These are phyloP conservation scores for Napeogenes inachia DNA, from an alignment of 2,888 invertebrate genomes.

Conservation along the genomic window DNA sequence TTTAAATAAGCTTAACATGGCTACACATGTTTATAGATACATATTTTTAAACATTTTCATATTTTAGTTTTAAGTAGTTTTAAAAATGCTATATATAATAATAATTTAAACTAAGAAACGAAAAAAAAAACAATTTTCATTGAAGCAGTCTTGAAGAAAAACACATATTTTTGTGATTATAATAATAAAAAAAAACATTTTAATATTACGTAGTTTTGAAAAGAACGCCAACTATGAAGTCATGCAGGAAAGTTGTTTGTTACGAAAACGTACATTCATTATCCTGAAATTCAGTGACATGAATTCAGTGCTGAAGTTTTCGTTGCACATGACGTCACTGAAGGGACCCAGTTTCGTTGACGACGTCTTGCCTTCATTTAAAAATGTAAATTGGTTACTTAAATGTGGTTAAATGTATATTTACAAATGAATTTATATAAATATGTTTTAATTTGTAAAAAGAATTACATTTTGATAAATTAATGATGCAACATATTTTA, in stretches of 20 bases:
- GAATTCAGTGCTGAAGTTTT: conserved; percentile 8
- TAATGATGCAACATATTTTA: too few relatives aligned
- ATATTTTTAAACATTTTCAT: too few relatives aligned
- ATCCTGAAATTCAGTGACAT: conserved; percentile 15
- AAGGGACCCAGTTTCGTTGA: neutral
- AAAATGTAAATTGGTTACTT: neutral
- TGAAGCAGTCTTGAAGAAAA: neutral
- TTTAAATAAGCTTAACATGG: too few relatives aligned
- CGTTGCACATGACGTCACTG: conserved; percentile 2
- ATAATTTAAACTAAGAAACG: too few relatives aligned
- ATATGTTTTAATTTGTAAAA: too few relatives aligned
- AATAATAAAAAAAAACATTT: neutral
- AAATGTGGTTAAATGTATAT: neutral
- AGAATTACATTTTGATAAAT: too few relatives aligned
- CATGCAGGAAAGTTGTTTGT: conserved; percentile 3
- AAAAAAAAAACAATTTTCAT: too few relatives aligned
- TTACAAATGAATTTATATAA: too few relatives aligned
- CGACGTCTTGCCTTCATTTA: neutral
- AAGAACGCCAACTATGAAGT: conserved; percentile 5
- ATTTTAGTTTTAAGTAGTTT: too few relatives aligned
- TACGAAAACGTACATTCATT: conserved; percentile 10
- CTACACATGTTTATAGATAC: too few relatives aligned
- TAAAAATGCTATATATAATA: too few relatives aligned
- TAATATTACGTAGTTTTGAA: neutral
- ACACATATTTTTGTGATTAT: neutral